Percentiles rank a stretch among this genome's conserved stretches.
phyloP scores from a whole-genome alignment of 64 coral and sea anemone species.

The Dendronephthya gigantea region DNA sequence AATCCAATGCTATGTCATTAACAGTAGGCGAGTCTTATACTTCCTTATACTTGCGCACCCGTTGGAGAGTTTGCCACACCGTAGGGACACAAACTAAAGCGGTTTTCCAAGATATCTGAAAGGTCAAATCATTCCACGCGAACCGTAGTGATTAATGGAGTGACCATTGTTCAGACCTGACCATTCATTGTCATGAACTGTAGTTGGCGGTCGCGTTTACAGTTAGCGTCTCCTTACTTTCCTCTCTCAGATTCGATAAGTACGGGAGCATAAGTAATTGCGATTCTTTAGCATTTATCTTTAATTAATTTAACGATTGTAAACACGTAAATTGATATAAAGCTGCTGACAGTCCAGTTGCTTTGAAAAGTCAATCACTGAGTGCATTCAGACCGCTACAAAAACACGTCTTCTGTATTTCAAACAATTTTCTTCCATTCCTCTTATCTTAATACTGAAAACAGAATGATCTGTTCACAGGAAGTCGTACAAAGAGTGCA shows the following conservation, averaged over 20 bases:
- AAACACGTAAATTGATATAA: neutral
- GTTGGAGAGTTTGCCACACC: neutral
- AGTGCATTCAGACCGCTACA: neutral
- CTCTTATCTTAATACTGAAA: neutral
- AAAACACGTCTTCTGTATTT: neutral
- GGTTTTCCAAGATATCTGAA: too few relatives aligned
- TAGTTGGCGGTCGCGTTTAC: too few relatives aligned
- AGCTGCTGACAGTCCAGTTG: neutral
- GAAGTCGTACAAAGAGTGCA: neutral
- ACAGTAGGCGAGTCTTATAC: neutral
- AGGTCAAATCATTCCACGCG: too few relatives aligned
- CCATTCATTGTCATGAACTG: too few relatives aligned
- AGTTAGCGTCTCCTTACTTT: too few relatives aligned
- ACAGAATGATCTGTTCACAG: neutral
- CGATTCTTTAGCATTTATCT: neutral
- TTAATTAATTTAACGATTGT: constrained; percentile 1
- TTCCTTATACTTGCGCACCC: neutral
- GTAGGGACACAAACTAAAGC: too few relatives aligned
- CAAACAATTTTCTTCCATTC: neutral
- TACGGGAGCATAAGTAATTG: neutral
- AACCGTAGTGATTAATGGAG: too few relatives aligned
- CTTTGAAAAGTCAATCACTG: neutral
- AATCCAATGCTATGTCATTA: neutral
- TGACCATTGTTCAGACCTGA: too few relatives aligned
- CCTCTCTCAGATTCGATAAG: neutral